These are phyloP conservation scores for Dolichopus griseipennis DNA, from an alignment of 2,888 invertebrate genomes.

Conservation along the genomic window DNA sequence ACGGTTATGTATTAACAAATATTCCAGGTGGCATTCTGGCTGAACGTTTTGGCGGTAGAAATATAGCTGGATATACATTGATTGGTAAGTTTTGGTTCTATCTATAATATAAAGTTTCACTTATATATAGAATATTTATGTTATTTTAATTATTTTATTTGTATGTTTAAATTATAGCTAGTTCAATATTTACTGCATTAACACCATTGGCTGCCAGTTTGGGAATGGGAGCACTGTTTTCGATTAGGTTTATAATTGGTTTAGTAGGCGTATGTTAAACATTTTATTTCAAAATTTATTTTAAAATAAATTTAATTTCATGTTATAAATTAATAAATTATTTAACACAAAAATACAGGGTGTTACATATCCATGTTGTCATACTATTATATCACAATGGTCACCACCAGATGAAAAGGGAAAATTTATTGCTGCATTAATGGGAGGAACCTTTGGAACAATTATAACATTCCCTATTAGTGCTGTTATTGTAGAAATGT, in stretches of 20 bases:
- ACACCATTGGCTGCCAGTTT: slow-evolving; percentile 53
- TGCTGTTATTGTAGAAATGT: slow-evolving; percentile 52
- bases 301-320: background rate
- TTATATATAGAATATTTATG: too few species aligned
- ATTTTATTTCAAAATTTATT: background rate
- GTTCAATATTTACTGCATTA: slow-evolving; percentile 51
- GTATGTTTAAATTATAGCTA: slow-evolving; percentile 35
- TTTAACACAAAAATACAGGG: slow-evolving; percentile 40
- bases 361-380: slow-evolving; percentile 54
- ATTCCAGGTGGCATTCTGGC: slow-evolving; percentile 57
- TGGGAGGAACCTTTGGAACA: slow-evolving; percentile 66
- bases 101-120: background rate
- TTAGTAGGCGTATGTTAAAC: slow-evolving; percentile 49
- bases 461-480: slow-evolving; percentile 60
- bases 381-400: slow-evolving; percentile 61
- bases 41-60: slow-evolving; percentile 54
- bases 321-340: too few species aligned
- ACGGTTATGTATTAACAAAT: slow-evolving; percentile 59
- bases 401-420: slow-evolving; percentile 66
- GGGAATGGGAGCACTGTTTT: slow-evolving; percentile 50
- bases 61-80: slow-evolving; percentile 48
- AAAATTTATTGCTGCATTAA: slow-evolving; percentile 60
- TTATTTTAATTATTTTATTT: too few species aligned
- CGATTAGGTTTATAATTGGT: slow-evolving; percentile 53
- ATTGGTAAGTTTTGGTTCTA: slow-evolving; percentile 19